phyloP scores from a whole-genome alignment of 2,113 vertebrate species.

The Microtus montanus region DNA sequence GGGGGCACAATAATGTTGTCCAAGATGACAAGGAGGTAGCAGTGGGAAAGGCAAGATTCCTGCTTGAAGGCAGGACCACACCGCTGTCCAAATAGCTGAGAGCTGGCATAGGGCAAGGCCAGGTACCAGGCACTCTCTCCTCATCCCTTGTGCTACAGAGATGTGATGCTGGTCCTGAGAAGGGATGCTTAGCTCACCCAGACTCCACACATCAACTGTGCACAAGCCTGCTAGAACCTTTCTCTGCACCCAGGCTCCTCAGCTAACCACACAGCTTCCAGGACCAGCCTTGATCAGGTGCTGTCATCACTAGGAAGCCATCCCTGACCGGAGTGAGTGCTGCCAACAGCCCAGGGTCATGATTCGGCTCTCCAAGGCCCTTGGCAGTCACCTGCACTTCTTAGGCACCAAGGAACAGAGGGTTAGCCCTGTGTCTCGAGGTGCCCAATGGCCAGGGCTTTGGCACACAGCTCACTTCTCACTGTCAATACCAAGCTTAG shows the following conservation, averaged over 20 bases:
- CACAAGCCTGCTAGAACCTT: not conserved
- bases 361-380: not conserved
- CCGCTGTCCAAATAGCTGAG: rapidly evolving
- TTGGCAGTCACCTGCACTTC: not conserved
- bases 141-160: rapidly evolving
- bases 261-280: not conserved
- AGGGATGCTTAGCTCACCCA: rapidly evolving
- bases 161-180: not conserved
- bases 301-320: not conserved
- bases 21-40: constrained; percentile 64
- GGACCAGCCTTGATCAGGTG: not conserved
- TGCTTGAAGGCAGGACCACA: not conserved
- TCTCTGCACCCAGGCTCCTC: not conserved
- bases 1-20: constrained; percentile 58
- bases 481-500: not conserved
- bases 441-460: not conserved
- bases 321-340: not conserved
- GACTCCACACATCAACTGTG: not conserved
- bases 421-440: not conserved
- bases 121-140: rapidly evolving
- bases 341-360: not conserved
- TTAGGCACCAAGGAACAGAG: not conserved
- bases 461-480: not conserved
- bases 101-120: too few species aligned
- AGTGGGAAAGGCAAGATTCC: not conserved